phyloP scores from a whole-genome alignment of 2,113 vertebrate genomes.

The Ochotona curzoniae region DNA sequence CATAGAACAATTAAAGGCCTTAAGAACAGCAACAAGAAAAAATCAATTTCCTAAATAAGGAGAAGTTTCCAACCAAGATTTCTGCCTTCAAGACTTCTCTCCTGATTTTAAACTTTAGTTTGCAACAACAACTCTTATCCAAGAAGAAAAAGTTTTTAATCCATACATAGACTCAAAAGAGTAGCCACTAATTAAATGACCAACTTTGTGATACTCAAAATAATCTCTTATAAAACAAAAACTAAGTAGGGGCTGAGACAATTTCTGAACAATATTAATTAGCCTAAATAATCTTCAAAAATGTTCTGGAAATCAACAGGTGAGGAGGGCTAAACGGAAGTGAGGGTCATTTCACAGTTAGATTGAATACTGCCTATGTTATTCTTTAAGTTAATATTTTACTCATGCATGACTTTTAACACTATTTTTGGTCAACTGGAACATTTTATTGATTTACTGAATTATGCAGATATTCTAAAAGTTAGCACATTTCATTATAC shows the following conservation, averaged over 20 bases:
- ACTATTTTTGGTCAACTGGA: not conserved
- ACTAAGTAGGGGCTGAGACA: not conserved
- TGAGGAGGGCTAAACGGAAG: not conserved
- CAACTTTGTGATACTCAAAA: not conserved
- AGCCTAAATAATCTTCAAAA: not conserved
- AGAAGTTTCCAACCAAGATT: not conserved
- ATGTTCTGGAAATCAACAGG: rapidly evolving
- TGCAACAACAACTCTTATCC: not conserved
- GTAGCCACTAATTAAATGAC: not conserved
- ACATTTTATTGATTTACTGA: not conserved
- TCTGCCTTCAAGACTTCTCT: not conserved
- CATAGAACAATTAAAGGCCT: not conserved
- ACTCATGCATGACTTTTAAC: not conserved
- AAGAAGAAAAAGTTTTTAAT: not conserved
- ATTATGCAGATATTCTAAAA: not conserved
- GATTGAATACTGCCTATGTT: not conserved
- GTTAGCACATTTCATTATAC: not conserved
- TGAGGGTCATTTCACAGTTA: not conserved
- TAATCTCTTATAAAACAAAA: not conserved
- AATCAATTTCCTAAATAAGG: not conserved
- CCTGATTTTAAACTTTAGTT: not conserved
- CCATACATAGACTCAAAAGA: not conserved
- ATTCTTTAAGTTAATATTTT: not conserved
- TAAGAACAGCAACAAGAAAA: not conserved
- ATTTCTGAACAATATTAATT: not conserved